Percentiles rank a stretch among this genome's conserved stretches.
These are phyloP conservation scores for Podarcis raffonei DNA, from an alignment of 2,113 vertebrate genomes.

Conservation along the genomic window DNA sequence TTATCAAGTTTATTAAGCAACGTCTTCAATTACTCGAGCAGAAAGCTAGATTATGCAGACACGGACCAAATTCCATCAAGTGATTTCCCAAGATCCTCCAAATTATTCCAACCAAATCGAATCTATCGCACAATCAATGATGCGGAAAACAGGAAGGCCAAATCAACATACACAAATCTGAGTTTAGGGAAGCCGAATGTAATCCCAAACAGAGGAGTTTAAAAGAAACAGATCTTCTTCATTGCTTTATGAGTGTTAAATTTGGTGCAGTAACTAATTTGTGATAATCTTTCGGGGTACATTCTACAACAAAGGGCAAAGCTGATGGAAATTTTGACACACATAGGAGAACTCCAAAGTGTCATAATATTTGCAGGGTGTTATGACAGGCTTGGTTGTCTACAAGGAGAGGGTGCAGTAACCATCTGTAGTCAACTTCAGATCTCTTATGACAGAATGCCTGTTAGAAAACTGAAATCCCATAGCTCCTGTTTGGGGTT, in stretches of 20 bases:
- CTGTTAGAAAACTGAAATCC: neutral
- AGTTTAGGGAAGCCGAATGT: constrained; percentile 29
- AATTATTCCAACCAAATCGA: constrained; percentile 58
- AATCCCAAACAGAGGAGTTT: constrained; percentile 41
- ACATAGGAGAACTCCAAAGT: too few species aligned
- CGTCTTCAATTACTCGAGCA: constrained; percentile 63
- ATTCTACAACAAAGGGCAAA: neutral
- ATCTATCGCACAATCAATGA: constrained; percentile 33
- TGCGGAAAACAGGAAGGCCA: constrained; percentile 1
- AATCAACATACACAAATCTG: constrained; percentile 15
- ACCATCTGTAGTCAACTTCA: neutral
- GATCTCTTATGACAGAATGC: too few species aligned
- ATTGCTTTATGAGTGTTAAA: too few species aligned
- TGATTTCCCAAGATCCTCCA: constrained; percentile 63
- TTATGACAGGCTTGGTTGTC: neutral
- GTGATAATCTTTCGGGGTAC: neutral
- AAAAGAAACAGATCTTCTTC: neutral
- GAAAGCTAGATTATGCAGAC: constrained; percentile 52
- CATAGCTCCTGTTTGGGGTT: too few species aligned
- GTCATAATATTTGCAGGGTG: neutral
- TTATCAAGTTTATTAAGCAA: constrained; percentile 72
- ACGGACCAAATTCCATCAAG: constrained; percentile 62
- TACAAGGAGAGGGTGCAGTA: neutral
- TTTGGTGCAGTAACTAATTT: neutral
- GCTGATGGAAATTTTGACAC: neutral